Conservation (phyloP, 2,797 vertebrate genomes). For the Pristis pectinata region DNA sequence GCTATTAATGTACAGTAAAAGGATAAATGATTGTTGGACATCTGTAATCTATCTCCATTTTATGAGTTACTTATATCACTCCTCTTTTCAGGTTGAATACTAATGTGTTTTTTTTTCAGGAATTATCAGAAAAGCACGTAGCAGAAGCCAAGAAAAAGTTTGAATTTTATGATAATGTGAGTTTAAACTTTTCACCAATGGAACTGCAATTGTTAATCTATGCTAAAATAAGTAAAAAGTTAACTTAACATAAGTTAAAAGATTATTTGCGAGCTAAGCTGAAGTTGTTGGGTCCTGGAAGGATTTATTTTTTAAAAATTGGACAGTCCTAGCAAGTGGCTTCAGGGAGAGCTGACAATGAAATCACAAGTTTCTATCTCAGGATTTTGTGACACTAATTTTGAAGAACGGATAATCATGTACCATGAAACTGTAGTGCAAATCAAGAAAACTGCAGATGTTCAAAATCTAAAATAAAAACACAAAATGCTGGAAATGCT, state of each 20-base stretch:
- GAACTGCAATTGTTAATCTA: neutral
- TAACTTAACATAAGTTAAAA: neutral
- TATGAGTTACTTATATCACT: neutral
- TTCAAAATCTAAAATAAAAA: no score
- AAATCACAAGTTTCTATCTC: neutral
- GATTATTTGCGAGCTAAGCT: neutral
- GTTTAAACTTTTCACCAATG: conserved; percentile 1
- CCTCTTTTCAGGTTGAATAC: neutral
- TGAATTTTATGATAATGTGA: conserved; percentile 59
- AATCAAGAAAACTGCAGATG: no score
- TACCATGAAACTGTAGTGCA: neutral
- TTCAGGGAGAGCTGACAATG: neutral
- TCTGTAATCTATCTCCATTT: neutral
- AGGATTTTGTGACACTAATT: neutral
- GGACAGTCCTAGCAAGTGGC: neutral
- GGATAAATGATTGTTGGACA: no score
- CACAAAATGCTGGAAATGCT: no score
- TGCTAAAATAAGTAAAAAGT: neutral
- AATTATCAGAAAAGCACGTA: conserved; percentile 54
- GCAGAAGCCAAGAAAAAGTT: conserved; percentile 53
- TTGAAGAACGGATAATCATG: neutral
- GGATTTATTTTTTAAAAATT: neutral
- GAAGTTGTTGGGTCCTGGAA: neutral
- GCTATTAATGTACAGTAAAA: neutral
- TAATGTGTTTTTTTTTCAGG: conserved; percentile 44